Conservation (phyloP, 2,113 vertebrate species). For the Zonotrichia leucophrys region DNA sequence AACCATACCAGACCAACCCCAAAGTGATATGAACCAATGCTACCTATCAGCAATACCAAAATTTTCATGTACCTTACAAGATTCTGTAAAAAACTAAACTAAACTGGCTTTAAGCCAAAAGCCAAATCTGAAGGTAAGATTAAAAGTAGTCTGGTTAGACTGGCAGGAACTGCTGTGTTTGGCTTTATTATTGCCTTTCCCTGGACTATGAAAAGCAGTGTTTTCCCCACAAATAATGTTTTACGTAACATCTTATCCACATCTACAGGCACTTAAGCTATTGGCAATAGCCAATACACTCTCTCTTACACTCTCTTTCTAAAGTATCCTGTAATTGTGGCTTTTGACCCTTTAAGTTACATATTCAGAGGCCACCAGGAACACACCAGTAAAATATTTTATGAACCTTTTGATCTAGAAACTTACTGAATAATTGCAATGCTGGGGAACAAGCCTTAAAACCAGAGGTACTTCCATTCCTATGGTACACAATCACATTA, state of each 20-base stretch:
- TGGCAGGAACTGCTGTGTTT: neutral
- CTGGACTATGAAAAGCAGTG: neutral
- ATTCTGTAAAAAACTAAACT: neutral
- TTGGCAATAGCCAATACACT: neutral
- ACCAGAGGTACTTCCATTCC: constrained; percentile 16
- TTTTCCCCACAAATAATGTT: neutral
- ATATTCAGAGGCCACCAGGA: neutral
- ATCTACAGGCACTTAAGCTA: neutral
- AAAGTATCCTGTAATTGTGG: neutral
- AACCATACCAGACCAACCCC: neutral
- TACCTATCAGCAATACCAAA: neutral
- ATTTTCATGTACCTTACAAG: neutral
- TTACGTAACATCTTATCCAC: neutral
- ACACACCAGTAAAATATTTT: neutral
- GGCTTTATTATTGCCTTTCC: neutral
- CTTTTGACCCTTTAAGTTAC: neutral
- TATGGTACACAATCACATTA: constrained; percentile 33
- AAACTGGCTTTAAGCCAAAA: neutral
- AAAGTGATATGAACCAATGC: neutral
- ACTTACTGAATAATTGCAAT: neutral
- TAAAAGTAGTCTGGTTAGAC: neutral
- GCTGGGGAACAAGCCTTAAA: neutral
- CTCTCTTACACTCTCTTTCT: neutral
- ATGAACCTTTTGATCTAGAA: neutral
- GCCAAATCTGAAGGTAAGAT: neutral